Evolutionary conservation across 1,140 invertebrate species (phyloP).

Genomic region (Phymorhynchus buccinoides): DNA sequence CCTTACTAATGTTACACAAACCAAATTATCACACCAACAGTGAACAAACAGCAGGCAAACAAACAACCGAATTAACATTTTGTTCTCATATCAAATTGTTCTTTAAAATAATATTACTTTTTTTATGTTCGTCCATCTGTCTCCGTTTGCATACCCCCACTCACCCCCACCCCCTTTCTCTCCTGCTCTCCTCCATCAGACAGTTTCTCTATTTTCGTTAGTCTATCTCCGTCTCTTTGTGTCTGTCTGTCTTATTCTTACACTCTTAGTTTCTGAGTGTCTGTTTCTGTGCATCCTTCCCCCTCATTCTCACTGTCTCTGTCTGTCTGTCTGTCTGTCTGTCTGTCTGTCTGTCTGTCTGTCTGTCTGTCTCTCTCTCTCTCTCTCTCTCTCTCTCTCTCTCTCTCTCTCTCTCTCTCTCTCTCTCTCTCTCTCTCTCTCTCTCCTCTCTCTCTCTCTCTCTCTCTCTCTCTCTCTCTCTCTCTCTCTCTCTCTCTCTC

Average conservation of each 20-base stretch:
- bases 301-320: slow-evolving; percentile 21
- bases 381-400: not conserved
- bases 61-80: too few species aligned
- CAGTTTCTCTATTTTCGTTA: not conserved
- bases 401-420: slow-evolving; percentile 7
- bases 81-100: too few species aligned
- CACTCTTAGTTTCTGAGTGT: not conserved
- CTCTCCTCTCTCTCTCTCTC: slow-evolving; percentile 4
- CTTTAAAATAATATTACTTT: too few species aligned
- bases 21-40: too few species aligned
- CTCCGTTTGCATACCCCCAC: too few species aligned
- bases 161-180: too few species aligned
- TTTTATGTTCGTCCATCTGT: too few species aligned
- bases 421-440: not conserved
- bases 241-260: not conserved
- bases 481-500: not conserved
- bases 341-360: slow-evolving; percentile 3
- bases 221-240: not conserved
- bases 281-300: not conserved
- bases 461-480: not conserved
- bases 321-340: not conserved
- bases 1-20: too few species aligned
- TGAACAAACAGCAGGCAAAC: too few species aligned
- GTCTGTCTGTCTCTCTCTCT: not conserved
- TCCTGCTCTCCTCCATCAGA: too few species aligned